Evolutionary conservation across 2,113 vertebrate species (phyloP), one percentile per base, ranked within the genome.

Genomic region (Puffinus mauretanicus): DNA sequence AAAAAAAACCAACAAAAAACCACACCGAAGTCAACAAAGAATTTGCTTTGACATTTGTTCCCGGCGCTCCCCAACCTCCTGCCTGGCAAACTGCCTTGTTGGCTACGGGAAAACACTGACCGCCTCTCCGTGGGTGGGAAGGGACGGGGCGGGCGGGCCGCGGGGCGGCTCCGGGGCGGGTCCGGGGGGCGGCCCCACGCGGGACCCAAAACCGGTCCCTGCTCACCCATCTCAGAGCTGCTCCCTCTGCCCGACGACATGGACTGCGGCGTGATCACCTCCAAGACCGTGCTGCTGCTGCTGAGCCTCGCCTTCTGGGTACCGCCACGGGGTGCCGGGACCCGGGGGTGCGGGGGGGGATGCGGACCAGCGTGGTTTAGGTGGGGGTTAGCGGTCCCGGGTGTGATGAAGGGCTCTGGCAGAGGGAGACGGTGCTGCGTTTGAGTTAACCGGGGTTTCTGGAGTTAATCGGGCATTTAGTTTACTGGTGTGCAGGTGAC

Each of bases 231-330:
- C 30, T 4, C 67, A 52, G 21, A 66, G 3, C 40, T 3, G 32
- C 11, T 9, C 2, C 47, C 1, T 21, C 30, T 0, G 1, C 5
- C 16, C 10, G 7, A 1, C 13, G 20, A 2, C 6, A 96, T 95
- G 93, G 95, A 96, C 25, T 96, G 95, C 10, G 93, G 91, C 3
- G 88, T 96, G 24, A 95, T 96, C 88, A 92, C 95, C n/a, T 96
- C 95, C 49, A 94, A 96, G 36, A 87, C 18, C 7, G 88, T 96
- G 52, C 69, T 96, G 93, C 88, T 96, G 88, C 69, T 96, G 82
- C 91, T 96, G 5, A 95, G 95, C 72, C 58, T 96, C 64, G 69
- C 78, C 58, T 96, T 96, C 73, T 96, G 95, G 95, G 95, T 96
- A 96, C 79, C 2, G 11, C 10, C 1, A 10, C 2, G 16, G 85